Percentiles rank a stretch among this genome's conserved stretches.
phyloP scores from a whole-genome alignment of 2,888 invertebrate genomes.

The Caenorhabditis becei region DNA sequence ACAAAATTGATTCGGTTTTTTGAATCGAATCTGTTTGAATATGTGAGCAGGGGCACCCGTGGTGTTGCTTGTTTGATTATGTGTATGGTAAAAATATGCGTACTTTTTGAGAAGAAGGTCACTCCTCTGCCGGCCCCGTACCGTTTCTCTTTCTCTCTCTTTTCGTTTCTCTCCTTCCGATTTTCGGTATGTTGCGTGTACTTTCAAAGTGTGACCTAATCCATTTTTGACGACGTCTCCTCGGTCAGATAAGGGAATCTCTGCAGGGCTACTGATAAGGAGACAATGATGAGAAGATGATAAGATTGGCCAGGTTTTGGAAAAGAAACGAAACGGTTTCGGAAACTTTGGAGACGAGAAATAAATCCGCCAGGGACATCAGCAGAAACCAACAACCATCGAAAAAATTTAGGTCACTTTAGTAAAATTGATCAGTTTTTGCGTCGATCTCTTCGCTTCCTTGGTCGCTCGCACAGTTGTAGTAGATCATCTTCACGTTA shows the following conservation, averaged over 20 bases:
- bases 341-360: conserved; percentile 28
- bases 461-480: neutral
- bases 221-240: neutral
- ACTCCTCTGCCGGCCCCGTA: neutral
- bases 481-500: conserved; percentile 3
- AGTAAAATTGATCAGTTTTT: conserved; percentile 36
- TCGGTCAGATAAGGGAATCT: conserved; percentile 7
- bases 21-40: conserved; percentile 35
- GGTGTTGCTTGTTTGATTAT: conserved; percentile 12
- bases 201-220: conserved; percentile 38
- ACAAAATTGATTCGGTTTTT: conserved; percentile 27
- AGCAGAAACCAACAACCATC: neutral
- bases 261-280: conserved; percentile 18
- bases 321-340: conserved; percentile 43
- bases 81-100: conserved; percentile 35
- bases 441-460: neutral
- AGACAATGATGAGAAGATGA: conserved; percentile 32
- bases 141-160: neutral
- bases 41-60: conserved; percentile 7
- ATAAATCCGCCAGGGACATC: conserved; percentile 20
- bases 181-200: neutral
- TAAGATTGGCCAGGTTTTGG: conserved; percentile 2
- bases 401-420: conserved; percentile 54
- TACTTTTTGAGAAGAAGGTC: conserved; percentile 44
- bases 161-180: neutral